Base-by-base conservation (phyloP, 2,888 invertebrate species). In the Rhagophthalmus giganteus region DNA sequence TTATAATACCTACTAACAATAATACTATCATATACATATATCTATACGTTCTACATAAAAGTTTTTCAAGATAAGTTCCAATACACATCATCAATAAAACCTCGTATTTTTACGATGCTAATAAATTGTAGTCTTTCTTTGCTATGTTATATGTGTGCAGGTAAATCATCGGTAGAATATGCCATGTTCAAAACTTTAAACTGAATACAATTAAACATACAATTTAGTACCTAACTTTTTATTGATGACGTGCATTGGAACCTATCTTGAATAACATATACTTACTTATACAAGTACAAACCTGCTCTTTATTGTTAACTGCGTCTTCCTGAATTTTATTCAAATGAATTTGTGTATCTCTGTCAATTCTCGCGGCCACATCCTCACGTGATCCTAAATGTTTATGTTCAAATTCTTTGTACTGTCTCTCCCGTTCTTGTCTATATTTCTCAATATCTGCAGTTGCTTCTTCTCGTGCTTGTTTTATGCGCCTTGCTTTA, bases 361-460 rank as follows among this genome's bases (percentile, higher is more conserved):
- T 68, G 28, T 75, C 72, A 39, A 75, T 75, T 62, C 69, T 71
- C 0, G 69, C 69, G 2, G 68, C 69, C 2, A 74, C 67, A 49
- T 73, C 74, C 52, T 70, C 73, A 33, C 68, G 68, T 1, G 69
- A 72, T n/a, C 74, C 74, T 68, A 75, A 67, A 57, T 71, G 68
- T 48, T 66, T 70, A 1, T 67, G 63, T 56, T 75, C 75, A 53
- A 71, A 75, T 57, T 73, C 73, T 16, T 65, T 65, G 53, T 73
- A 75, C 41, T 71, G 69, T 8, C 65, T 56, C 38, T 74, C 74
- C 9, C 74, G 60, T 57, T 74, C 74, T 11, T 62, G 47, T 2
- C 73, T 61, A 54, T 74, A 74, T 24, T 65, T 66, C 58, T 74
- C 74, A 32, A 74, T 72, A 55, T 75, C 75, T 7, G 68, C 68